Percentiles rank a stretch among this genome's conserved stretches.
Evolutionary conservation across 2,113 vertebrate genomes (phyloP).

Genomic region (Melanostigma gelatinosum): DNA sequence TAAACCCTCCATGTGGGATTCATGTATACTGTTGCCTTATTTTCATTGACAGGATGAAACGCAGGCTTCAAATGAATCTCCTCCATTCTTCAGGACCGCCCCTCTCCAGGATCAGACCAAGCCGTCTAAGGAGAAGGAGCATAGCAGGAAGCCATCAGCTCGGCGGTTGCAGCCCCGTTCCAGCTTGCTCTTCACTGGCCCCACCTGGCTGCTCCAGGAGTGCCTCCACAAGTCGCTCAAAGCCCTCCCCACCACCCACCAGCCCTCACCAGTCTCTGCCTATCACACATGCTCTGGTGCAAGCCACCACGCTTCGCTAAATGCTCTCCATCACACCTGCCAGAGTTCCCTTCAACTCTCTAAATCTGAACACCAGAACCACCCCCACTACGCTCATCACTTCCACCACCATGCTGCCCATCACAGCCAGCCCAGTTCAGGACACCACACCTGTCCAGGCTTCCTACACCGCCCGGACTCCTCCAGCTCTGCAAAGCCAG

Average conservation of each 20-base stretch:
- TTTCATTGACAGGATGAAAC: constrained; percentile 83
- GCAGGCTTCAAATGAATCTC: constrained; percentile 78
- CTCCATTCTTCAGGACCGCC: constrained; percentile 78
- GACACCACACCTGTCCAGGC: constrained; percentile 63
- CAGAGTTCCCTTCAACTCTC: constrained; percentile 51
- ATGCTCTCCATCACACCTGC: constrained; percentile 64
- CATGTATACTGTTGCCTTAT: neutral
- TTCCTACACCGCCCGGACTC: constrained; percentile 50
- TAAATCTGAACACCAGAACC: constrained; percentile 39
- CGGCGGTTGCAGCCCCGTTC: constrained; percentile 83
- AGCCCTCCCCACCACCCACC: constrained; percentile 67
- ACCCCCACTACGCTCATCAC: constrained; percentile 23
- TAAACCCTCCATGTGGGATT: neutral
- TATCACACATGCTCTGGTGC: constrained; percentile 24
- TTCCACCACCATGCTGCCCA: constrained; percentile 5
- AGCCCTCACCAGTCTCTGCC: constrained; percentile 56
- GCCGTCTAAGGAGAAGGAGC: constrained; percentile 59
- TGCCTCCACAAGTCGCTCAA: constrained; percentile 73
- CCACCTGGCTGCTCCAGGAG: constrained; percentile 77
- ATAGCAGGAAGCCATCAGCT: constrained; percentile 78
- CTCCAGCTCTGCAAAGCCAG: constrained; percentile 32
- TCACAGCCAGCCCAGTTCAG: constrained; percentile 35
- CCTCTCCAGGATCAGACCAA: constrained; percentile 63
- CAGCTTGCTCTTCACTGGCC: constrained; percentile 81
- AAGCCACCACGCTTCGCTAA: constrained; percentile 56